These are phyloP conservation scores for Drosophila borealis DNA, from an alignment of 2,888 invertebrate species.

Conservation along the genomic window DNA sequence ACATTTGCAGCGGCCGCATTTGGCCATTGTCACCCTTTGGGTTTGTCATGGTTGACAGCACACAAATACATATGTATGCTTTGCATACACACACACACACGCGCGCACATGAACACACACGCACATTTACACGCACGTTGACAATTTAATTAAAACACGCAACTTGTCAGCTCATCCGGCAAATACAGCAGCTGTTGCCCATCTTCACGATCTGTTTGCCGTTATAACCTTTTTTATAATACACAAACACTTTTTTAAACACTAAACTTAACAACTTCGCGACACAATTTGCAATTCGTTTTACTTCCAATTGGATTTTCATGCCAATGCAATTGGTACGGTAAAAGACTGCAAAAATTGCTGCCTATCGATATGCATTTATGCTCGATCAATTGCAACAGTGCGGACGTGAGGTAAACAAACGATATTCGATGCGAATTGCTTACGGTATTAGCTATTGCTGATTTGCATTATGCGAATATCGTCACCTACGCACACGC, in stretches of 20 bases:
- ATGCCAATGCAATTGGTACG: neutral
- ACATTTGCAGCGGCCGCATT: neutral
- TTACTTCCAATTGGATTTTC: neutral
- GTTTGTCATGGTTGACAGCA: slow-evolving; percentile 26
- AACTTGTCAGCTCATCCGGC: slow-evolving; percentile 14
- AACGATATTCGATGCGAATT: no score
- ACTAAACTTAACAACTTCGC: neutral
- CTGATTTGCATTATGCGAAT: neutral
- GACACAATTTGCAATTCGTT: neutral
- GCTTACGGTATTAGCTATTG: neutral
- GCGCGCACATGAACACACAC: neutral
- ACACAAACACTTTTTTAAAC: neutral
- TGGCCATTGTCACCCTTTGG: slow-evolving; percentile 31
- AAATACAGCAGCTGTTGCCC: slow-evolving; percentile 2
- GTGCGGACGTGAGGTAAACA: neutral
- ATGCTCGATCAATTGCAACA: slow-evolving; percentile 1
- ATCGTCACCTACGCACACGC: neutral
- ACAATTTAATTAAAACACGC: slow-evolving; percentile 33
- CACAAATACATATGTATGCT: slow-evolving; percentile 33
- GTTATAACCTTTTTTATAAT: neutral
- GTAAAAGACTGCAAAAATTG: neutral
- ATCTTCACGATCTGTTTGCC: neutral
- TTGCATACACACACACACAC: neutral
- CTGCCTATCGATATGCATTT: neutral
- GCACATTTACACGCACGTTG: neutral